Base-by-base conservation (phyloP, 64 coral and sea anemone species). In the Anthopleura sola region DNA sequence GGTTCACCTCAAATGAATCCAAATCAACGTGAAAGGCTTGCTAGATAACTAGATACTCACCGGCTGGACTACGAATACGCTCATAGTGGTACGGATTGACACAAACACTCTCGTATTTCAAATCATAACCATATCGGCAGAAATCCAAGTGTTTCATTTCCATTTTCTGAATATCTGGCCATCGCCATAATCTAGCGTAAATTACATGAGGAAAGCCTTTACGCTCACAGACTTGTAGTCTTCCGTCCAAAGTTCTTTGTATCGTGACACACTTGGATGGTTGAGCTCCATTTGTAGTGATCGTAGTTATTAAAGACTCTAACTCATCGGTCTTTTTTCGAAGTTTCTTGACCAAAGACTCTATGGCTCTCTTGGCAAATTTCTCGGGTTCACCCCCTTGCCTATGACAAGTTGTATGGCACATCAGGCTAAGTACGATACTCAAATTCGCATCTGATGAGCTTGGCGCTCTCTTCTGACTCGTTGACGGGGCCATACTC, bases 351-450 rank as follows among this genome's bases (percentile, higher is more conserved):
- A 97, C 95, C 18, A 97, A 64, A 29, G 95, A 97, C 86, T 97
- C 95, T 28, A 97, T 97, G 55, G 95, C 95, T 88, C 95, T 83
- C 82, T 97, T 97, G 44, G 95, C 95, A 83, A 97, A 97, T 86
- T 90, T 97, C 88, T 97, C 95, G 66, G 95, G 93, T 85, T 97
- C 95, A 90, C 95, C 95, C 86, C 95, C 95, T 91, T 97, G 95
- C 33, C 95, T 91, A 85, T 93, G 95, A 81, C 95, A 97, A 88
- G 95, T 97, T 85, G 95, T 97, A 90, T 97, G 95, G 86, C 95
- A 97, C 95, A 97, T 93, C 26, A 97, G 40, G 79, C 92, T 97
- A 49, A 97, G 82, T 31, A 97, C 95, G 79, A 97, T 97, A 81
- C 95, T 97, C 54, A 97, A 78, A 68, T 97, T 97, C 88, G 95